Evolutionary conservation across 2,113 vertebrate species (phyloP).

Genomic region (Thamnophis sirtalis): DNA sequence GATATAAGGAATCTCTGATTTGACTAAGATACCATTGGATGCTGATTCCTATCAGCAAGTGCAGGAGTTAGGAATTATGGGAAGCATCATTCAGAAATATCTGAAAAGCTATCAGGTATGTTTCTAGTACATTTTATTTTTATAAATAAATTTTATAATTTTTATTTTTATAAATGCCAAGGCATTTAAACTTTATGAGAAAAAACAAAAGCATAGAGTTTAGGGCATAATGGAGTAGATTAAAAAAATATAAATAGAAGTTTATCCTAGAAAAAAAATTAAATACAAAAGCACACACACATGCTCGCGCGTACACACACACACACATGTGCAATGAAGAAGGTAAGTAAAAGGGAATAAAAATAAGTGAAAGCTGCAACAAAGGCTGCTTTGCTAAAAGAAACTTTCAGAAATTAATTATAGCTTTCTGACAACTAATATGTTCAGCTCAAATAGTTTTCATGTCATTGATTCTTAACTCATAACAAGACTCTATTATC

Average conservation of each 20-base stretch:
- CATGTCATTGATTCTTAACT: background rate
- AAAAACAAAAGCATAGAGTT: background rate
- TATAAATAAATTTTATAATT: too few species aligned
- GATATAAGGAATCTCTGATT: background rate
- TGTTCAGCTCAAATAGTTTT: background rate
- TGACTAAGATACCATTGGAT: background rate
- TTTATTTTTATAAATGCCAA: background rate
- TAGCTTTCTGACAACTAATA: constrained; percentile 3
- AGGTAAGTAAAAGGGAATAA: background rate
- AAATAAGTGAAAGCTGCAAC: background rate
- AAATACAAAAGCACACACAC: background rate
- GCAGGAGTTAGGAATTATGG: background rate
- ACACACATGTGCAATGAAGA: background rate
- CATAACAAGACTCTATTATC: background rate
- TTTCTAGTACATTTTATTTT: background rate
- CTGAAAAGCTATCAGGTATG: background rate
- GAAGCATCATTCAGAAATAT: background rate
- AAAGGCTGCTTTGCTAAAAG: constrained; percentile 1
- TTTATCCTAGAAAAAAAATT: background rate
- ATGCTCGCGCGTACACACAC: too few species aligned
- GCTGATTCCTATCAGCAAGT: background rate
- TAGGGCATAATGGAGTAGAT: background rate
- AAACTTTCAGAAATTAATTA: background rate
- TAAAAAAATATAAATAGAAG: background rate
- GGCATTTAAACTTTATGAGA: background rate